Evolutionary conservation across 2,113 vertebrate genomes (phyloP).

Genomic region (Riparia riparia): DNA sequence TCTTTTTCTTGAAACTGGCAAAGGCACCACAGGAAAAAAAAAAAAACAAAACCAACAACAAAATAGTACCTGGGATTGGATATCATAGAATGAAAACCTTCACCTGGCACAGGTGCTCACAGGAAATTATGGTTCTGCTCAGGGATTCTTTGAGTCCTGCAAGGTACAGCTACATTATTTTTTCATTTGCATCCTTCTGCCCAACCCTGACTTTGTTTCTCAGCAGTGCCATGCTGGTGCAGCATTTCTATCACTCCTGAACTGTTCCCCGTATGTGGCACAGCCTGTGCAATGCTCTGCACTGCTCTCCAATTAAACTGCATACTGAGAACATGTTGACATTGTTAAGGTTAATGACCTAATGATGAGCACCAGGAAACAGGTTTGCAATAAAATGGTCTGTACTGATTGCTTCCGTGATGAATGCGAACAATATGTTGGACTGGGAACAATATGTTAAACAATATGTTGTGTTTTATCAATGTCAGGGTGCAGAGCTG

Average conservation of each 20-base stretch:
- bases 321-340: slow-evolving; percentile 66
- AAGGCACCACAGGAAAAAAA: background rate
- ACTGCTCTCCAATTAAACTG: slow-evolving; percentile 61
- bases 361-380: slow-evolving; percentile 70
- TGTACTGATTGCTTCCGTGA: slow-evolving; percentile 63
- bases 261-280: background rate
- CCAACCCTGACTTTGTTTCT: background rate
- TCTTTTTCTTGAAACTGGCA: background rate
- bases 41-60: too few relatives aligned
- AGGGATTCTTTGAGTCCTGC: background rate
- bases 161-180: background rate
- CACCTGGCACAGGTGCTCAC: background rate
- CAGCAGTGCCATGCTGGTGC: background rate
- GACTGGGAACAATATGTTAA: slow-evolving; percentile 72
- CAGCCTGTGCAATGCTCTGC: background rate
- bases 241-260: background rate
- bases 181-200: background rate
- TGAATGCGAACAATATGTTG: slow-evolving; percentile 71
- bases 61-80: background rate
- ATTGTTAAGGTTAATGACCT: slow-evolving; percentile 76
- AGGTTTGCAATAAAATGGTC: slow-evolving; percentile 71
- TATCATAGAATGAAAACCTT: background rate
- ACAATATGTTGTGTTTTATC: slow-evolving; percentile 73
- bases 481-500: slow-evolving; percentile 44
- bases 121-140: background rate